phyloP scores from a whole-genome alignment of 2,113 vertebrate species.

The Malurus cyaneus region DNA sequence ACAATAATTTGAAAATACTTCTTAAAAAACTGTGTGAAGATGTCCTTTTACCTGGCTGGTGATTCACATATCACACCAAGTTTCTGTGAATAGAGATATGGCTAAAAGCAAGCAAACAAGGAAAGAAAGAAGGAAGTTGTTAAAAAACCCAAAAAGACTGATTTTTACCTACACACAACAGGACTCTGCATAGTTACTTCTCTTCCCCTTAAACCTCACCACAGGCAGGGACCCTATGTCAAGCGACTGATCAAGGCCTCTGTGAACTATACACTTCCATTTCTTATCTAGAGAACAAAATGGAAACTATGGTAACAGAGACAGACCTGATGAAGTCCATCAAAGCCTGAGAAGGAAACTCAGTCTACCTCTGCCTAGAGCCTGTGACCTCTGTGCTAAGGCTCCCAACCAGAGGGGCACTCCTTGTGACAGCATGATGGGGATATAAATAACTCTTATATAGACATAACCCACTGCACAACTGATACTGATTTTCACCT shows the following conservation, averaged over 20 bases:
- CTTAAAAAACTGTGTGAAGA: neutral
- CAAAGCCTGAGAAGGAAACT: constrained; percentile 19
- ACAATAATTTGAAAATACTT: neutral
- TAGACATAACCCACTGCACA: neutral
- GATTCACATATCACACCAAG: neutral
- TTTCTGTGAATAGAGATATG: neutral
- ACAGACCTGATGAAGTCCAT: neutral
- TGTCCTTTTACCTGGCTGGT: neutral
- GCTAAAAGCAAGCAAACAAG: constrained; percentile 21
- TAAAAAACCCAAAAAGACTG: neutral
- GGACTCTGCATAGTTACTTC: neutral
- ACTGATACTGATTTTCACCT: neutral
- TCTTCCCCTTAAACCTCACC: constrained; percentile 24
- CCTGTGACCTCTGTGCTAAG: neutral
- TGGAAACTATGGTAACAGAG: constrained; percentile 19
- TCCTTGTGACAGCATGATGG: neutral
- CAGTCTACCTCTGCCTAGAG: neutral
- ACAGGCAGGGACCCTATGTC: neutral
- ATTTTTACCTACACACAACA: neutral
- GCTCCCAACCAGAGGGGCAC: neutral
- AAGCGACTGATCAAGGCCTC: neutral
- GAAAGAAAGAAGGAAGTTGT: neutral
- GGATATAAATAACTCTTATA: neutral
- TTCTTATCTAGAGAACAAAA: constrained; percentile 37
- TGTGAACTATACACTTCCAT: constrained; percentile 1